Evolutionary conservation across 2,797 vertebrate species (phyloP).

Genomic region (Enteromius fasciolatus): DNA sequence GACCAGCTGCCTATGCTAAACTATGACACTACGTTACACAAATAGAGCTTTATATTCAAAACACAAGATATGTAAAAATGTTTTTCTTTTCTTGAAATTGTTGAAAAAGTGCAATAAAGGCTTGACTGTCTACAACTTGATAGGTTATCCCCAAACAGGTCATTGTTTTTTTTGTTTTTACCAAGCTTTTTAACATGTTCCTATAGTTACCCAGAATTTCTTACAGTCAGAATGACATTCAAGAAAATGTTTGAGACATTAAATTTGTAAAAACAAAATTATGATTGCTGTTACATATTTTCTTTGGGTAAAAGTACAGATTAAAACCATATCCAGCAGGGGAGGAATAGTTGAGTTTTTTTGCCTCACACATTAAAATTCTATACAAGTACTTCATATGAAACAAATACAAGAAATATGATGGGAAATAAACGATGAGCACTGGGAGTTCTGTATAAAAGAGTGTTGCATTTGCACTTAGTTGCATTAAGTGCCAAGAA

Average conservation of each 20-base stretch:
- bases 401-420: slow-evolving; percentile 70
- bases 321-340: slow-evolving; percentile 74
- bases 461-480: slow-evolving; percentile 68
- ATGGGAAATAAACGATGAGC: slow-evolving; percentile 44
- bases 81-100: slow-evolving; percentile 85
- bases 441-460: slow-evolving; percentile 75
- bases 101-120: slow-evolving; percentile 94
- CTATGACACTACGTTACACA: slow-evolving; percentile 90
- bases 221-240: slow-evolving; percentile 87
- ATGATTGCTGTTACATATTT: slow-evolving; percentile 79
- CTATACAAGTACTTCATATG: slow-evolving; percentile 79
- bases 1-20: slow-evolving; percentile 82
- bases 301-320: slow-evolving; percentile 81
- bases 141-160: slow-evolving; percentile 77
- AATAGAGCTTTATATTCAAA: slow-evolving; percentile 84
- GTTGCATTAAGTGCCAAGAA: slow-evolving; percentile 58
- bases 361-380: slow-evolving; percentile 68
- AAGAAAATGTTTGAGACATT: slow-evolving; percentile 79
- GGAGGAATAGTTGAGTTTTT: slow-evolving; percentile 66
- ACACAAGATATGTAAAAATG: slow-evolving; percentile 93
- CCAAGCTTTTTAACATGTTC: slow-evolving; percentile 63
- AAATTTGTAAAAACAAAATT: slow-evolving; percentile 79
- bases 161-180: slow-evolving; percentile 30
- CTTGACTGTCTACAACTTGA: slow-evolving; percentile 84
- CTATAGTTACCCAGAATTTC: slow-evolving; percentile 74